Percentiles rank a stretch among this genome's conserved stretches.
Conservation (phyloP, 2,888 invertebrate genomes). For the Magallana nippona region DNA sequence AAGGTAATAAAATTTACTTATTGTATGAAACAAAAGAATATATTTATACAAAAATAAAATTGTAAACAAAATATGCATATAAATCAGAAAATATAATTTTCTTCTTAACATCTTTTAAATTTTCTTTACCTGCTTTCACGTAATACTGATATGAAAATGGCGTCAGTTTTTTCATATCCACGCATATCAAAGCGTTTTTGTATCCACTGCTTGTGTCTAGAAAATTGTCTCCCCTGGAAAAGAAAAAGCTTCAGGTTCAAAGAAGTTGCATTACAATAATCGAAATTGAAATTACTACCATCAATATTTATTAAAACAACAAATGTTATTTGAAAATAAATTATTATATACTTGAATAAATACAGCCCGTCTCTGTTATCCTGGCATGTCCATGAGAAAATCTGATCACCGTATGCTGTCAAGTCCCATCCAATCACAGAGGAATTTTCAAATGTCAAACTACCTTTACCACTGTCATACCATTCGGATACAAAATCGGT, state of each 20-base stretch:
- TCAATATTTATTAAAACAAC: not conserved
- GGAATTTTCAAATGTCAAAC: not conserved
- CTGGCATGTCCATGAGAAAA: conserved; percentile 33
- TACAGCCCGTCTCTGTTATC: not conserved
- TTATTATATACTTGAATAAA: not conserved
- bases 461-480: conserved; percentile 20
- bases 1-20: not conserved
- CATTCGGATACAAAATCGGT: conserved; percentile 5
- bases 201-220: conserved; percentile 18
- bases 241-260: not conserved
- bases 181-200: conserved; percentile 12
- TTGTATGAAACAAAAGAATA: not conserved
- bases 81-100: too few relatives aligned
- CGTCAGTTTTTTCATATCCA: conserved; percentile 5
- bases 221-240: conserved; percentile 11
- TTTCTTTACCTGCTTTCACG: not conserved
- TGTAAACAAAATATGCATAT: too few relatives aligned
- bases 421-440: conserved; percentile 20
- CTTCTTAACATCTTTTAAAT: too few relatives aligned
- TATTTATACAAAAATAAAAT: too few relatives aligned
- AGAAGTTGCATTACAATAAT: too few relatives aligned
- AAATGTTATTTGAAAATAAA: too few relatives aligned
- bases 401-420: not conserved
- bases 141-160: conserved; percentile 34
- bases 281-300: too few relatives aligned